Conservation (phyloP, 2,797 vertebrate species). For the Helostoma temminkii region DNA sequence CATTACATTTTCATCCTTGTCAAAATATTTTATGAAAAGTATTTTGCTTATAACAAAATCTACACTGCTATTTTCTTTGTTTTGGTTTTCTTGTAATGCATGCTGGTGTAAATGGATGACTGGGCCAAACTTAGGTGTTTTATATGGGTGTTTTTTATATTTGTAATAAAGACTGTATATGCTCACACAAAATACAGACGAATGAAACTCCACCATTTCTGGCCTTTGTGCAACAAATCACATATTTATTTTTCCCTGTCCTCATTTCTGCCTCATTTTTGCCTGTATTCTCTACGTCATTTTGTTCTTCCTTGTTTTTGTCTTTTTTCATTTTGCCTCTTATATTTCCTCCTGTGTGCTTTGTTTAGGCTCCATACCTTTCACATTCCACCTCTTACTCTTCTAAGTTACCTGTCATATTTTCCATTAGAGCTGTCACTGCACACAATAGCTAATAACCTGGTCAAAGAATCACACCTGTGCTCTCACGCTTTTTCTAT, state of each 20-base stretch:
- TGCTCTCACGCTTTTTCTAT: conserved; percentile 55
- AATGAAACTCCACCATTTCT: conserved; percentile 10
- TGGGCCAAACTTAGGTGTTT: neutral
- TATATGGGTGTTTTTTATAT: neutral
- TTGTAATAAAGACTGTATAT: neutral
- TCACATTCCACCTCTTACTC: conserved; percentile 54
- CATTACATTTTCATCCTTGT: too few species aligned
- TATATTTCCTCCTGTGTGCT: conserved; percentile 43
- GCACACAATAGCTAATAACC: conserved; percentile 70
- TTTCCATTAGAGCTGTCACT: conserved; percentile 70
- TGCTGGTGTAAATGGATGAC: neutral
- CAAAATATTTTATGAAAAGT: too few species aligned
- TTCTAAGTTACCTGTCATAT: conserved; percentile 60
- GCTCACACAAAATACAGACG: neutral
- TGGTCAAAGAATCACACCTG: conserved; percentile 70
- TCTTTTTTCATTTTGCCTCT: conserved; percentile 44
- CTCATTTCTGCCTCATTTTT: conserved; percentile 1
- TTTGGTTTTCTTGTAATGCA: neutral
- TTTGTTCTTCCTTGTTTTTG: conserved; percentile 42
- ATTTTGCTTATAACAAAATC: too few species aligned
- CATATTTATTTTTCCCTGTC: conserved; percentile 23
- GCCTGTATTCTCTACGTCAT: conserved; percentile 14
- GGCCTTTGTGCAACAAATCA: conserved; percentile 23
- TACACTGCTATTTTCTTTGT: neutral
- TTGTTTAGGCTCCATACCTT: conserved; percentile 46